Conservation (phyloP, 2,888 invertebrate genomes). For the Chloroclystis v-ata region DNA sequence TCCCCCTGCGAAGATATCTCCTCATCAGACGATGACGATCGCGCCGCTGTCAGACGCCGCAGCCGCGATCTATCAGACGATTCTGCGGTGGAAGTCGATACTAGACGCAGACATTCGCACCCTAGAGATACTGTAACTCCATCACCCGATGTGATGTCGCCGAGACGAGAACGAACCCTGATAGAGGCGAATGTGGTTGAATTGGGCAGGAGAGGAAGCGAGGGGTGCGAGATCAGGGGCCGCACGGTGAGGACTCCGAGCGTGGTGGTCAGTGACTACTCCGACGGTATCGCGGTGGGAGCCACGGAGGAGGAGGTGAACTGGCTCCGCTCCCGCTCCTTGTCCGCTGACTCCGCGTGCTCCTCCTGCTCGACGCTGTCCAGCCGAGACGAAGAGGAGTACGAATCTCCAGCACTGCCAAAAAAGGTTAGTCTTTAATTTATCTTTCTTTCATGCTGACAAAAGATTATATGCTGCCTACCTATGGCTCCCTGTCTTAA, state of each 20-base stretch:
- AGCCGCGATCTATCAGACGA: slow-evolving; percentile 74
- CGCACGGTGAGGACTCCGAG: slow-evolving; percentile 88
- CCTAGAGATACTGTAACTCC: slow-evolving; percentile 64
- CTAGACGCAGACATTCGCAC: slow-evolving; percentile 65
- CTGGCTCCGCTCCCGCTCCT: slow-evolving; percentile 68
- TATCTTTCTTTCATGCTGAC: too few species aligned
- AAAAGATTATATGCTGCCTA: too few species aligned
- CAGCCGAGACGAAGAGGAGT: slow-evolving; percentile 83
- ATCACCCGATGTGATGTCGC: slow-evolving; percentile 63
- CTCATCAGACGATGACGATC: slow-evolving; percentile 71
- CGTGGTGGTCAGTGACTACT: slow-evolving; percentile 92
- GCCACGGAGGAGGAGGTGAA: slow-evolving; percentile 68
- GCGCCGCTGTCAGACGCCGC: slow-evolving; percentile 66
- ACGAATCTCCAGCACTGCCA: slow-evolving; percentile 63
- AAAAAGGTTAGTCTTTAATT: slow-evolving; percentile 65
- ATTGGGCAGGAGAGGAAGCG: slow-evolving; percentile 71
- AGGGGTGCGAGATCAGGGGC: slow-evolving; percentile 68
- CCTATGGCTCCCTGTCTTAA: too few species aligned
- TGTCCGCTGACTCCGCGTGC: slow-evolving; percentile 84
- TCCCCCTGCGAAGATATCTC: slow-evolving; percentile 68
- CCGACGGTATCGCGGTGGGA: slow-evolving; percentile 80
- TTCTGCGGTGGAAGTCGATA: slow-evolving; percentile 76
- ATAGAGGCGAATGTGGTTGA: slow-evolving; percentile 78
- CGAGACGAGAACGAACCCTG: slow-evolving; percentile 61
- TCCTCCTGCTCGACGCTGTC: slow-evolving; percentile 86